These are phyloP conservation scores for Neostethus bicornis DNA, from an alignment of 2,797 vertebrate genomes.

Conservation along the genomic window DNA sequence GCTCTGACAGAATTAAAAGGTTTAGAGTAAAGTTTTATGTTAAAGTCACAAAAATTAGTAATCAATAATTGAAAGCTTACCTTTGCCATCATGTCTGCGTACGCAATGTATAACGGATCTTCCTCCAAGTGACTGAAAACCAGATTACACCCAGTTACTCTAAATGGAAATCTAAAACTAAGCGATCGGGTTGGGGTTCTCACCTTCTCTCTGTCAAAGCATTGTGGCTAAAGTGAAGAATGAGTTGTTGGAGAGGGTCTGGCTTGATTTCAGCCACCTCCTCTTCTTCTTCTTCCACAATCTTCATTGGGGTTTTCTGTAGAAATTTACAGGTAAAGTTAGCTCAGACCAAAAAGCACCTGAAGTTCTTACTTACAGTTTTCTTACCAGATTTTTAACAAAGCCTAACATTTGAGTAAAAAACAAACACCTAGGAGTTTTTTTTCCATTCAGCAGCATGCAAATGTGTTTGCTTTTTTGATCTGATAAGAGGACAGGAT, in stretches of 20 bases:
- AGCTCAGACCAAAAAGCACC: constrained; percentile 27
- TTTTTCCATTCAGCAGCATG: constrained; percentile 54
- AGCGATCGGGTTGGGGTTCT: too few species aligned
- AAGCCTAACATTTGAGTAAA: neutral
- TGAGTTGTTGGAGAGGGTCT: constrained; percentile 97
- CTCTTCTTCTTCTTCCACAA: constrained; percentile 93
- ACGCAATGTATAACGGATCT: constrained; percentile 94
- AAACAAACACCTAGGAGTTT: constrained; percentile 35
- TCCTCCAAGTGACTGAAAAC: constrained; percentile 86
- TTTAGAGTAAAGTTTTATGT: neutral
- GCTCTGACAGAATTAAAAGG: constrained; percentile 72
- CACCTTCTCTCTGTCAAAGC: constrained; percentile 95
- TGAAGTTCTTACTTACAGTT: neutral
- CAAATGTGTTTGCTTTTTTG: constrained; percentile 48
- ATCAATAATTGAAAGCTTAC: constrained; percentile 67
- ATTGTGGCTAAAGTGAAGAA: constrained; percentile 96
- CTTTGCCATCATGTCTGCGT: constrained; percentile 99
- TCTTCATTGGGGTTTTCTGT: constrained; percentile 89
- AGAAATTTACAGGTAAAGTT: constrained; percentile 51
- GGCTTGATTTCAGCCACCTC: constrained; percentile 87
- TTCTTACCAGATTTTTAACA: constrained; percentile 18
- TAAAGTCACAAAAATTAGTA: neutral
- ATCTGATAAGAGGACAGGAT: constrained; percentile 46
- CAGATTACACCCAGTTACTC: neutral
- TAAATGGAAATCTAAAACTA: too few species aligned